Conservation (phyloP, 2,113 vertebrate genomes). For the Pelecanus crispus region DNA sequence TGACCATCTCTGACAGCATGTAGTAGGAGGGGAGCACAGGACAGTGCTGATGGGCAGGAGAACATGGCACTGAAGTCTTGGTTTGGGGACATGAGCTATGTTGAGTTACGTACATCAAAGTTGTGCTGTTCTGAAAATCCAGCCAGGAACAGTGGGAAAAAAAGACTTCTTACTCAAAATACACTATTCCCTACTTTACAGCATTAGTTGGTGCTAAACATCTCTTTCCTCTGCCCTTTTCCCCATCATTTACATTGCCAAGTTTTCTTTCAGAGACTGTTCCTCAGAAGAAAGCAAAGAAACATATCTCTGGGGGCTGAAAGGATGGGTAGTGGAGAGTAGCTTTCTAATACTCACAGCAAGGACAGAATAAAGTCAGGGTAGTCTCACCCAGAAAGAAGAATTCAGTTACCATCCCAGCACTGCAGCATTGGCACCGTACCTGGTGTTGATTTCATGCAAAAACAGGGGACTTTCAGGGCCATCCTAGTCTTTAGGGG, state of each 20-base stretch:
- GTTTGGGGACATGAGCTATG: neutral
- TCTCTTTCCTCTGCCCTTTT: neutral
- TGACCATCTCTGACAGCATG: neutral
- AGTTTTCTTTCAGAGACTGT: neutral
- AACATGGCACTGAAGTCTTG: neutral
- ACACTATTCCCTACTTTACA: neutral
- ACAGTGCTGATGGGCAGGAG: neutral
- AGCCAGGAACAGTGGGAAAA: neutral
- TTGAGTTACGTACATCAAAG: neutral
- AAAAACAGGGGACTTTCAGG: neutral
- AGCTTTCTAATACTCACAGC: neutral
- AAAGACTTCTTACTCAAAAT: neutral
- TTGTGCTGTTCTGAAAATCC: neutral
- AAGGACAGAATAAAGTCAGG: neutral
- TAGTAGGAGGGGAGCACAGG: neutral
- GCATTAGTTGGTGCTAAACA: neutral
- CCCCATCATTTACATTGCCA: neutral
- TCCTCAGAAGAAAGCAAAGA: neutral
- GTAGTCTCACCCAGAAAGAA: neutral
- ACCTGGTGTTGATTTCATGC: neutral
- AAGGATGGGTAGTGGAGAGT: neutral
- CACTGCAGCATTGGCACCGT: accelerated
- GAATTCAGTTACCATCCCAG: neutral
- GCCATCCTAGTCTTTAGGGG: neutral
- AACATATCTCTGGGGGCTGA: neutral